Evolutionary conservation across 2,888 invertebrate species (phyloP).

Genomic region (Lutraria lutraria): DNA sequence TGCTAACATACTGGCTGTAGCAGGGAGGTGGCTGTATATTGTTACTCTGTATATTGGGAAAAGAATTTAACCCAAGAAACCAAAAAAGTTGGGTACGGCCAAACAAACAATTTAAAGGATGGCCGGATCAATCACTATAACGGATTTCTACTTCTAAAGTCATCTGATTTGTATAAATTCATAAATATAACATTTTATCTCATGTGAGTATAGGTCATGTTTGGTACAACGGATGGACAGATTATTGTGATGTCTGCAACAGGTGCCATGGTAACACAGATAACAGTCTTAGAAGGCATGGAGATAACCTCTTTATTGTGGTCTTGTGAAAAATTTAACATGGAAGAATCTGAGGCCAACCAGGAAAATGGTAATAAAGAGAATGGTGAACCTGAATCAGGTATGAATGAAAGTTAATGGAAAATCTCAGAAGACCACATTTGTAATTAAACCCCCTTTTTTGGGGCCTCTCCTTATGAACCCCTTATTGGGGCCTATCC

Average conservation of each 20-base stretch:
- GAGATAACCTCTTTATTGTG: conserved; percentile 97
- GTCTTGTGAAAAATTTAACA: conserved; percentile 99
- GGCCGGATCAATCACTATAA: too few relatives aligned
- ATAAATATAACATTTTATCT: background rate
- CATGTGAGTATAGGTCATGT: conserved; percentile 91
- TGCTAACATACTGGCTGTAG: too few relatives aligned
- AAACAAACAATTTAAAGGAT: too few relatives aligned
- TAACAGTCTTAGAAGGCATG: conserved; percentile 93
- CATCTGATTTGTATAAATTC: background rate
- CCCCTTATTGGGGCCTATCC: too few relatives aligned
- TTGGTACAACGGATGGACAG: conserved; percentile 97
- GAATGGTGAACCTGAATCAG: conserved; percentile 42
- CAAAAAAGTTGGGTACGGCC: too few relatives aligned
- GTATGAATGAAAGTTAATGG: background rate
- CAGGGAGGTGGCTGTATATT: too few relatives aligned
- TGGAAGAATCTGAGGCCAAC: conserved; percentile 91
- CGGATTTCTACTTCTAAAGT: background rate
- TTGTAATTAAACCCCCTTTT: too few relatives aligned
- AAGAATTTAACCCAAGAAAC: too few relatives aligned
- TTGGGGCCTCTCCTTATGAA: too few relatives aligned
- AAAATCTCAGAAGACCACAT: too few relatives aligned
- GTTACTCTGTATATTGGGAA: too few relatives aligned
- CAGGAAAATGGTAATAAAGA: conserved; percentile 61
- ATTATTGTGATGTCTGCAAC: conserved; percentile 98
- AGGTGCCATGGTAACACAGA: conserved; percentile 96